Conservation (phyloP, 2,888 invertebrate genomes). For the Drosophila niveifrons region DNA sequence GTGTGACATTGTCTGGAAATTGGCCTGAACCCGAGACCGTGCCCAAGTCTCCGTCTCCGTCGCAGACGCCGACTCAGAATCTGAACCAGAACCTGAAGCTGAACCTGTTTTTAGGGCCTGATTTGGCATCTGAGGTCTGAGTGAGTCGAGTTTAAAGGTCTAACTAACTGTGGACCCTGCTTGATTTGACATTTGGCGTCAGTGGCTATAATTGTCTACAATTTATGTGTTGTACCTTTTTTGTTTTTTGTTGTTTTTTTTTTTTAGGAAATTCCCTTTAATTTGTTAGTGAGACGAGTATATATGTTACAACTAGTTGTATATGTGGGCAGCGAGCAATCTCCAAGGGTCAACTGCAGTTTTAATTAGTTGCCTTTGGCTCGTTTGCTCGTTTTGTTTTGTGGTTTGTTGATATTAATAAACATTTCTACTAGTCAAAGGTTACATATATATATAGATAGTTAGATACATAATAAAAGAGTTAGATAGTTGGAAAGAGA, state of each 20-base stretch:
- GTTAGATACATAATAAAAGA: conserved; percentile 33
- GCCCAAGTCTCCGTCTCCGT: conserved; percentile 19
- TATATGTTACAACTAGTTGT: background rate
- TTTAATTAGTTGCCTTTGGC: conserved; percentile 66
- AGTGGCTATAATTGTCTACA: conserved; percentile 80
- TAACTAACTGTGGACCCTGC: conserved; percentile 76
- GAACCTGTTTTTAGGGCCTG: conserved; percentile 80
- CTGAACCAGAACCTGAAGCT: conserved; percentile 58
- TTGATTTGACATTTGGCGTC: conserved; percentile 83
- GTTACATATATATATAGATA: conserved; percentile 32
- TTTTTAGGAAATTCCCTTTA: conserved; percentile 62
- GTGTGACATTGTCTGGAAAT: conserved; percentile 75
- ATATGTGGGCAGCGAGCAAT: conserved; percentile 60
- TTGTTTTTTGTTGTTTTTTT: no score
- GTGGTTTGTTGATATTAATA: conserved; percentile 69
- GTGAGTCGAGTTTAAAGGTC: conserved; percentile 68
- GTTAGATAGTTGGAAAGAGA: conserved; percentile 23
- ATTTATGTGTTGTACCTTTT: conserved; percentile 79
- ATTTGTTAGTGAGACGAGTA: conserved; percentile 54
- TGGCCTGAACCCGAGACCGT: conserved; percentile 43
- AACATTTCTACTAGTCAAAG: conserved; percentile 64
- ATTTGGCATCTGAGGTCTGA: conserved; percentile 69
- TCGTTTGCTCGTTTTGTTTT: conserved; percentile 18
- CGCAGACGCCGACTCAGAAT: conserved; percentile 22
- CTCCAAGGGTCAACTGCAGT: conserved; percentile 54